Percentiles rank a stretch among this genome's conserved stretches.
Conservation (phyloP, 2,888 invertebrate species). For the Melinaea menophilus region DNA sequence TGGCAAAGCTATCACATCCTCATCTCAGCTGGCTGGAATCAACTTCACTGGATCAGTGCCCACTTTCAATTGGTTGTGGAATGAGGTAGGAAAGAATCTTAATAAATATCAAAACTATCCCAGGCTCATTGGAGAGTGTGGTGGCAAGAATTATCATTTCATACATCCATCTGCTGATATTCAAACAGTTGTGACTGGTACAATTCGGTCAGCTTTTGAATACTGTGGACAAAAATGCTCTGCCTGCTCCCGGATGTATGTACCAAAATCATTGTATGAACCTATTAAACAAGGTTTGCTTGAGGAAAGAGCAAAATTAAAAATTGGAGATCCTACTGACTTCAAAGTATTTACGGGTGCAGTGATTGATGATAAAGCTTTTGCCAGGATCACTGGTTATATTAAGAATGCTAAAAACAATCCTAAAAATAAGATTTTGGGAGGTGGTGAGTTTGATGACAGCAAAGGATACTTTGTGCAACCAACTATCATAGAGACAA, state of each 20-base stretch:
- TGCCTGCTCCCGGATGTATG: constrained; percentile 97
- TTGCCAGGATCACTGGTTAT: constrained; percentile 91
- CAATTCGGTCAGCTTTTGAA: constrained; percentile 96
- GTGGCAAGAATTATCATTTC: constrained; percentile 99
- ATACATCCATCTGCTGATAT: constrained; percentile 94
- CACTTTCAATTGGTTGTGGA: constrained; percentile 96
- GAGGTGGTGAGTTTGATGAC: constrained; percentile 92
- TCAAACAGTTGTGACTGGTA: constrained; percentile 87
- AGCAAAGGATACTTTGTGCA: constrained; percentile 94
- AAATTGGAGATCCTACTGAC: constrained; percentile 91
- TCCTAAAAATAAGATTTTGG: constrained; percentile 85
- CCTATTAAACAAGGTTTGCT: constrained; percentile 85
- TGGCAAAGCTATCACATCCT: constrained; percentile 92
- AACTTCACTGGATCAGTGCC: constrained; percentile 99
- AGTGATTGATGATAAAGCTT: constrained; percentile 97
- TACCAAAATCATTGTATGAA: constrained; percentile 92
- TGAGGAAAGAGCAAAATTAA: constrained; percentile 83
- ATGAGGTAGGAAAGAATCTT: constrained; percentile 93
- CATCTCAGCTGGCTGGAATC: constrained; percentile 92
- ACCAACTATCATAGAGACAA: constrained; percentile 93
- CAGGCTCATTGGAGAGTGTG: constrained; percentile 96
- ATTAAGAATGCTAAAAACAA: constrained; percentile 91
- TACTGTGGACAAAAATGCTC: constrained; percentile 99
- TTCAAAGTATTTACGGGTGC: constrained; percentile 92
- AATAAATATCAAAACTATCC: constrained; percentile 92